Evolutionary conservation across 2,797 vertebrate species (phyloP), one percentile per base, ranked within the genome.

Genomic region (Enteromius radiatus): DNA sequence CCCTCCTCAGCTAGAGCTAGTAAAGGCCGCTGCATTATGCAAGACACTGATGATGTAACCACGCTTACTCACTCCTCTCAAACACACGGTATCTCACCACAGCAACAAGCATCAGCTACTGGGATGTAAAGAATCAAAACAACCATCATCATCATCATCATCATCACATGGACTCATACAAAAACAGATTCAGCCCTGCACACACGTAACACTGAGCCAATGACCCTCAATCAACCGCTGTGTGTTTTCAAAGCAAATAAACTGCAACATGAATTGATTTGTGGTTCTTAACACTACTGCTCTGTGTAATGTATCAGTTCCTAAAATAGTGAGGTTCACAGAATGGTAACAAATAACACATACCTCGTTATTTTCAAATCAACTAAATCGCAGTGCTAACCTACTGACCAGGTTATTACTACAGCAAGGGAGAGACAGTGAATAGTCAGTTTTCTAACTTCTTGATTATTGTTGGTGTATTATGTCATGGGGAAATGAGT

Each of bases 1-100:
- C 88, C 89, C 90, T 92, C 91, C 90, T 93, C 92, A 91, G 92
- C 90, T 91, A 92, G 91, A 91, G 91, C 91, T 92, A 94, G 93
- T 94, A 93, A 93, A 93, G 90, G 92, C 90, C 88, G 85, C 87
- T 74, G 88, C 80, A 83, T 94, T 95, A 94, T 89, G 92, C 93
- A 95, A 94, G 93, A 90, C 85, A 76, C 84, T 56, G 21, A 78
- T 90, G 89, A 90, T 85, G 89, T 89, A 90, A 90, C 81, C 80
- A 67, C n/a, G 5, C 73, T 74, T 76, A 41, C 80, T 81, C 75
- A 78, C 67, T 87, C 78, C 21, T 65, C 81, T 69, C 49, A 83
- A 49, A 79, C 26, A 76, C 28, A 65, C 61, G 21, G 71, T 33
- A 59, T 77, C 76, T 84, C 78, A 26, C 87, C 80, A 85, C 81